phyloP scores from a whole-genome alignment of 1,140 invertebrate species.

The Apis florea region DNA sequence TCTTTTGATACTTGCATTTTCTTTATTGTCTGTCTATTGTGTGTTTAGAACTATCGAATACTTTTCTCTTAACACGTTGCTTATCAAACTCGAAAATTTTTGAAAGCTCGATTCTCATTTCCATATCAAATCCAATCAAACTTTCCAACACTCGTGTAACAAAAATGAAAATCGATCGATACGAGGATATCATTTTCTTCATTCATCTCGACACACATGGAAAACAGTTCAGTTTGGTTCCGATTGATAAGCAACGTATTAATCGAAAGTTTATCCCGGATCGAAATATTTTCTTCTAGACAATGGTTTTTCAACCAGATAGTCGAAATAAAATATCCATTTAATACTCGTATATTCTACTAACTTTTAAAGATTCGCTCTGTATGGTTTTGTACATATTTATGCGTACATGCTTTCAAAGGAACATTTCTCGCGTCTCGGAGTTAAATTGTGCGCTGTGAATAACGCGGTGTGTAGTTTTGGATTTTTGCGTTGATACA shows the following conservation, averaged over 20 bases:
- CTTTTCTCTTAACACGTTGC: background rate
- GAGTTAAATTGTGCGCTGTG: constrained; percentile 41
- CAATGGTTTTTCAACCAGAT: background rate
- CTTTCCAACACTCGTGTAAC: background rate
- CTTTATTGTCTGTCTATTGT: constrained; percentile 79
- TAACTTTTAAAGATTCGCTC: constrained; percentile 38
- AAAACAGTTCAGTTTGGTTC: background rate
- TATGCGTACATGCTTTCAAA: constrained; percentile 46
- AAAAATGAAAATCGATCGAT: background rate
- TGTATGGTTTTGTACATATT: constrained; percentile 46
- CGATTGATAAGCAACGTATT: constrained; percentile 10
- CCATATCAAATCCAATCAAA: background rate
- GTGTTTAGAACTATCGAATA: constrained; percentile 62
- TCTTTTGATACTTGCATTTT: constrained; percentile 77
- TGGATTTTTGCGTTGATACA: constrained; percentile 21
- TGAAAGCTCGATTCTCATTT: background rate
- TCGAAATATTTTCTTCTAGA: background rate
- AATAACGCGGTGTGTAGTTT: constrained; percentile 16
- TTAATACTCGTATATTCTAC: constrained; percentile 28
- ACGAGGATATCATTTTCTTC: background rate
- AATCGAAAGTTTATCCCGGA: constrained; percentile 1
- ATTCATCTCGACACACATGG: background rate
- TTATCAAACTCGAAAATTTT: background rate
- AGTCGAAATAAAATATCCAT: constrained; percentile 8
- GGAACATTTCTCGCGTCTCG: constrained; percentile 41